Conservation (phyloP, 2,797 vertebrate genomes). For the Cirrhinus molitorella region DNA sequence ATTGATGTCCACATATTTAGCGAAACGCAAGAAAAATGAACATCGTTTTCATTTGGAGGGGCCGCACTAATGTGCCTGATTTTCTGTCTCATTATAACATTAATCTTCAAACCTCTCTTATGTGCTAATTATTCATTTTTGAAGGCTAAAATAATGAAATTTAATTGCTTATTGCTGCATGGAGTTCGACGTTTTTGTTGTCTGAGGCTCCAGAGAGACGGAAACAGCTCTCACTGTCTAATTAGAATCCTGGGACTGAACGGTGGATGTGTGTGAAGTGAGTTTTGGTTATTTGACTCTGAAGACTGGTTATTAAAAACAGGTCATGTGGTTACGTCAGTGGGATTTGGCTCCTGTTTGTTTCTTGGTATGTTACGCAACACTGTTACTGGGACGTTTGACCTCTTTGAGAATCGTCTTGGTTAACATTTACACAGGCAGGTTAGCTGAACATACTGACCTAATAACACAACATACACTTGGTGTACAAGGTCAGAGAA, state of each 20-base stretch:
- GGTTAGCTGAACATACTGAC: constrained; percentile 10
- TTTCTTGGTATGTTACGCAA: constrained; percentile 31
- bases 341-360: constrained; percentile 16
- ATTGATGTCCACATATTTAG: constrained; percentile 60
- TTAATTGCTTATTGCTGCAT: constrained; percentile 71
- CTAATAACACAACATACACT: not conserved
- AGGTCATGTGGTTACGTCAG: constrained; percentile 47
- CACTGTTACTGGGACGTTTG: constrained; percentile 8
- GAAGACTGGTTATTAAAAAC: constrained; percentile 42
- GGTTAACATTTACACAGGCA: not conserved
- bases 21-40: constrained; percentile 72
- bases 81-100: constrained; percentile 78
- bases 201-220: constrained; percentile 48
- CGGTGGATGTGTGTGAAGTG: constrained; percentile 15
- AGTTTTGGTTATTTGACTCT: constrained; percentile 36
- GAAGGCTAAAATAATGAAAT: constrained; percentile 75
- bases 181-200: constrained; percentile 54
- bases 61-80: constrained; percentile 76
- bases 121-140: constrained; percentile 74
- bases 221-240: constrained; percentile 40
- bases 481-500: not conserved
- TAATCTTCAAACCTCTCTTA: constrained; percentile 74
- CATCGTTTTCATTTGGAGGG: constrained; percentile 75
- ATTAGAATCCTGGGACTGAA: constrained; percentile 10
- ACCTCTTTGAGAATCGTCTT: constrained; percentile 13